Conservation (phyloP, 1,140 invertebrate species). For the Eubasilissa regina region DNA sequence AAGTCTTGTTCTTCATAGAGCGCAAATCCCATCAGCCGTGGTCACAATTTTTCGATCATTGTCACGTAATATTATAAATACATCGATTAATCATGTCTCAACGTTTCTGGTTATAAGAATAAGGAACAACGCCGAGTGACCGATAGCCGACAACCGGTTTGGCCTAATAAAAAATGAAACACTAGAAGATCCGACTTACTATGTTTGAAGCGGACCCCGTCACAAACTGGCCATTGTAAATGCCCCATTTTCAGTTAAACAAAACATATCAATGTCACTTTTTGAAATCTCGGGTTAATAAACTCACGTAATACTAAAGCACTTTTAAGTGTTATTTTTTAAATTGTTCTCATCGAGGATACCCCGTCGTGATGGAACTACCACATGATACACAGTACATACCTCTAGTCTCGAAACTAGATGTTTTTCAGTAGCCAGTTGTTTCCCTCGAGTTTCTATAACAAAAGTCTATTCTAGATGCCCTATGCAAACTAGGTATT, state of each 20-base stretch:
- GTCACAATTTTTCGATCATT: constrained; percentile 53
- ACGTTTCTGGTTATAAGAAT: constrained; percentile 40
- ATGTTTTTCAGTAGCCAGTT: no score
- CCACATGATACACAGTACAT: no score
- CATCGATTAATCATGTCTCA: constrained; percentile 56
- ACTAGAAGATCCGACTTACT: constrained; percentile 28
- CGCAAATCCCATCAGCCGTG: no score
- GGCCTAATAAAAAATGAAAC: constrained; percentile 36
- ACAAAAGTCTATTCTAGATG: no score
- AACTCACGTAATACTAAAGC: neutral
- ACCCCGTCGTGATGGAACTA: no score
- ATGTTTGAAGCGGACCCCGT: constrained; percentile 23
- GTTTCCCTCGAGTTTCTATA: no score
- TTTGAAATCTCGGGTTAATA: constrained; percentile 20
- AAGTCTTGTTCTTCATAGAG: no score
- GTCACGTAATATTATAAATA: constrained; percentile 52
- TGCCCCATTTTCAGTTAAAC: constrained; percentile 43
- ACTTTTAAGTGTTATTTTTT: no score
- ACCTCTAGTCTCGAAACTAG: no score
- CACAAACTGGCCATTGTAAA: constrained; percentile 37
- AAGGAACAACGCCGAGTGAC: constrained; percentile 30
- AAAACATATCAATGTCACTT: constrained; percentile 49
- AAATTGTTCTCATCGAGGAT: no score
- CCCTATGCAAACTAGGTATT: no score
- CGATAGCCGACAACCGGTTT: constrained; percentile 52